Evolutionary conservation across 2,113 vertebrate genomes (phyloP).

Genomic region (Heterochromis multidens): DNA sequence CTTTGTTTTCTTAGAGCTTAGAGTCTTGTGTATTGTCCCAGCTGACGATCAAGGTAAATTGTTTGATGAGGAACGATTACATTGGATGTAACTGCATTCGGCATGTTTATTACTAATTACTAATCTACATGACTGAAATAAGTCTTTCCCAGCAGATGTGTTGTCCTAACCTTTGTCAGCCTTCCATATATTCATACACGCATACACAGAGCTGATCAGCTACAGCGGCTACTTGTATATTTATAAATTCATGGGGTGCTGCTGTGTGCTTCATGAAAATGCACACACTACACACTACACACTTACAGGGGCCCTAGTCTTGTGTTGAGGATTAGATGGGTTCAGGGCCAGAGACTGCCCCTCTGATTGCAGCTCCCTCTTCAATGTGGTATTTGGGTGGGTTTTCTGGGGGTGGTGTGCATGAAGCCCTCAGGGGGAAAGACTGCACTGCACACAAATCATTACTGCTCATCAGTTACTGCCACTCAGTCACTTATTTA

Average conservation of each 20-base stretch:
- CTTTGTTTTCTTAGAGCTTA: constrained; percentile 49
- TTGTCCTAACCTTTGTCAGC: constrained; percentile 45
- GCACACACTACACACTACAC: constrained; percentile 12
- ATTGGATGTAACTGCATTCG: background rate
- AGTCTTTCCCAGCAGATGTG: constrained; percentile 24
- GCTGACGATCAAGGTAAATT: constrained; percentile 5
- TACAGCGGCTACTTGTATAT: constrained; percentile 60
- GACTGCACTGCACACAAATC: constrained; percentile 66
- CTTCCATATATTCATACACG: background rate
- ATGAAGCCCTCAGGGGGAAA: constrained; percentile 29
- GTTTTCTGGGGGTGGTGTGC: background rate
- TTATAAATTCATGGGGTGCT: constrained; percentile 66
- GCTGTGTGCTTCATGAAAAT: constrained; percentile 41
- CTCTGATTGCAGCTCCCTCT: constrained; percentile 31
- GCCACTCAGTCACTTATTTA: constrained; percentile 65
- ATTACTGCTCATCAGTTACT: constrained; percentile 70
- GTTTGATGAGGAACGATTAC: constrained; percentile 30
- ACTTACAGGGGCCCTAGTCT: constrained; percentile 42
- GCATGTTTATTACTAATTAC: background rate
- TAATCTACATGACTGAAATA: constrained; percentile 27
- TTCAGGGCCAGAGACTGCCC: constrained; percentile 57
- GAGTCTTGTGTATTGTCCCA: background rate
- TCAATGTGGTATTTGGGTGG: constrained; percentile 10
- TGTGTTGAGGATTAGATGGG: constrained; percentile 63
- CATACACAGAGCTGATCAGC: background rate